phyloP scores from a whole-genome alignment of 2,113 vertebrate genomes.

The Sisor rabdophorus region DNA sequence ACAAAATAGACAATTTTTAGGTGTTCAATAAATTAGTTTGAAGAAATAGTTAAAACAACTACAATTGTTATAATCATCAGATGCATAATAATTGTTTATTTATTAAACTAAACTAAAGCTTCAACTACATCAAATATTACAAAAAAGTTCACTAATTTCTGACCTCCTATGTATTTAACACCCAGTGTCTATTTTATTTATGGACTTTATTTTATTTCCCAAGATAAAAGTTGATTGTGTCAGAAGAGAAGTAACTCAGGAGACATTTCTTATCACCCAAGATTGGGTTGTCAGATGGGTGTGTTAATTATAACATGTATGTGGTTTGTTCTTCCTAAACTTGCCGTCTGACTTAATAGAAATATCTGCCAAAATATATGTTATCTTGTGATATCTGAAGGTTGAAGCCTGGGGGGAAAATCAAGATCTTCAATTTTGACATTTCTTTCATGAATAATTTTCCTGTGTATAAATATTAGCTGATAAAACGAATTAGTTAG shows the following conservation, averaged over 20 bases:
- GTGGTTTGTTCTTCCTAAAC: slow-evolving; percentile 63
- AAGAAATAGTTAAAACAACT: no score
- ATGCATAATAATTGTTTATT: no score
- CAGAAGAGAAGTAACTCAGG: background rate
- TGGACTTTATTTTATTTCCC: slow-evolving; percentile 28
- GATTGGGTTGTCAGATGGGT: slow-evolving; percentile 51
- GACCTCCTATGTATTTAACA: background rate
- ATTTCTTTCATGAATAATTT: slow-evolving; percentile 72
- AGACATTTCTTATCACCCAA: slow-evolving; percentile 1
- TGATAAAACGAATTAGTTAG: slow-evolving; percentile 73
- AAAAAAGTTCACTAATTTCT: background rate
- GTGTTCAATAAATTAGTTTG: no score
- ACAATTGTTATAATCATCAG: no score
- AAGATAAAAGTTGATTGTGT: background rate
- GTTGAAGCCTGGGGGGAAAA: slow-evolving; percentile 30
- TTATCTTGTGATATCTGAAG: slow-evolving; percentile 55
- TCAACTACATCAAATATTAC: background rate
- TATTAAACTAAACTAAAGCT: no score
- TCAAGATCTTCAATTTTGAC: slow-evolving; percentile 67
- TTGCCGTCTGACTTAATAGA: slow-evolving; percentile 55
- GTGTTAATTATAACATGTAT: slow-evolving; percentile 66
- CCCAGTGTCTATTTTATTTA: no score
- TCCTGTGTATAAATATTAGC: slow-evolving; percentile 71
- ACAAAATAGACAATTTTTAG: no score
- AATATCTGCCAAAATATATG: slow-evolving; percentile 67